Evolutionary conservation across 1,140 invertebrate species (phyloP), one percentile per base, ranked within the genome.

Genomic region (Sweltsa coloradensis): DNA sequence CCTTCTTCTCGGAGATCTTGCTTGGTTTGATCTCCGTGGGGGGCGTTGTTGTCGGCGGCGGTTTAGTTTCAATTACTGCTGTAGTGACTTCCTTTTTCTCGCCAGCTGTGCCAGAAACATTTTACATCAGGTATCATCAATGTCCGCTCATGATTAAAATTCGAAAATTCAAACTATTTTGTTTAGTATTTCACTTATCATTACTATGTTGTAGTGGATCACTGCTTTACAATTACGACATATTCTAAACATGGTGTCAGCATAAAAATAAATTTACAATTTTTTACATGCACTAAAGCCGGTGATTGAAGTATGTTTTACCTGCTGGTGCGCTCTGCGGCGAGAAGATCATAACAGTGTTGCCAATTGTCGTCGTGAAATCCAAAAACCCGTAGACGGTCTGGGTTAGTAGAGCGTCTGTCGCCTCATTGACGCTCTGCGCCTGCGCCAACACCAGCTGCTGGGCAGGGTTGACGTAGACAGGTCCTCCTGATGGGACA

Each of bases 381-480:
- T 90, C 86, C 24, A 89, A 66, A 62, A 91, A 91, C 11, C 87
- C 87, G 55, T 89, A 87, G n/a, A 91, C 86, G 1, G 86, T 90
- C 63, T 89, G 85, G 16, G 81, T 80, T 31, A 78, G 67, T 49
- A 73, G 31, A 11, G 14, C 11, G 7, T 18, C 24, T 19, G 29
- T 21, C n/a, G 29, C 22, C 43, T 45, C 14, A 9, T 16, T 3
- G 14, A 72, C 16, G 13, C 34, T 14, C 7, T 43, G n/a, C 6
- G 26, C 23, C 11, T 26, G n/a, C 19, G 19, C 40, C n/a, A 34
- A 18, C 2, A 42, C 27, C 2, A 18, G 36, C 5, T 14, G 25
- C 21, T 7, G 25, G 5, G 21, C 22, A 7, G 48, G 48, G 22
- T 50, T 50, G 21, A 50, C 48, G 7, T 50, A 50, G 11, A 50